Percentiles rank a stretch among this genome's conserved stretches.
Conservation (phyloP, 2,113 vertebrate species). For the Ceratotherium simum region DNA sequence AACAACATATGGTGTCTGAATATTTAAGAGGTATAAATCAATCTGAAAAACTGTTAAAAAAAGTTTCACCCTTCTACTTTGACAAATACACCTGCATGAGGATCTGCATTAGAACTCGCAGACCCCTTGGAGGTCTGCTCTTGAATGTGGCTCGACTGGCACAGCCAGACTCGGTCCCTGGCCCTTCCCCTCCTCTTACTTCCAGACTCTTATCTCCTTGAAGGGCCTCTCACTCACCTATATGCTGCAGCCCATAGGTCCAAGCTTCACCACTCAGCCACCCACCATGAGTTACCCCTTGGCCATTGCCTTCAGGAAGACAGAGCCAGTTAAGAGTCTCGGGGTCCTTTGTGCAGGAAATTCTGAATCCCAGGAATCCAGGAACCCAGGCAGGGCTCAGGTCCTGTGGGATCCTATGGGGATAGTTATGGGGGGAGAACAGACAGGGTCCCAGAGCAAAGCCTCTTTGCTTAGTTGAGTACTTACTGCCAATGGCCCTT, state of each 20-base stretch:
- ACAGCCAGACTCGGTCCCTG: not conserved
- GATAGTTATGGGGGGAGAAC: too few relatives aligned
- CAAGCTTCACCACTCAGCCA: not conserved
- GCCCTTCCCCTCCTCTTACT: too few relatives aligned
- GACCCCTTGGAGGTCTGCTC: not conserved
- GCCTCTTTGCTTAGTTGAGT: too few relatives aligned
- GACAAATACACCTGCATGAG: not conserved
- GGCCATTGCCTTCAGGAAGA: not conserved
- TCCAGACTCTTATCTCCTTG: not conserved
- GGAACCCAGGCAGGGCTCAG: not conserved
- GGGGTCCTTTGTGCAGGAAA: too few relatives aligned
- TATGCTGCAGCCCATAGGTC: not conserved
- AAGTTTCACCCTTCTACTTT: not conserved
- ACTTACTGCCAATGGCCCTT: not conserved
- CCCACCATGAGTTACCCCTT: not conserved
- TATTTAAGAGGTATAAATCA: not conserved
- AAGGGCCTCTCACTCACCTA: not conserved
- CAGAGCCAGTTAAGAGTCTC: not conserved
- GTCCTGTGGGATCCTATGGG: not conserved
- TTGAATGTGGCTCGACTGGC: accelerated
- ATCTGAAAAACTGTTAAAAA: not conserved
- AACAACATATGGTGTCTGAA: not conserved
- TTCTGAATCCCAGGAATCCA: not conserved
- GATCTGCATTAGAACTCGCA: not conserved
- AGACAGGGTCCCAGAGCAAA: not conserved